These are phyloP conservation scores for Drosophila neotestacea DNA, from an alignment of 2,888 invertebrate species.

Conservation along the genomic window DNA sequence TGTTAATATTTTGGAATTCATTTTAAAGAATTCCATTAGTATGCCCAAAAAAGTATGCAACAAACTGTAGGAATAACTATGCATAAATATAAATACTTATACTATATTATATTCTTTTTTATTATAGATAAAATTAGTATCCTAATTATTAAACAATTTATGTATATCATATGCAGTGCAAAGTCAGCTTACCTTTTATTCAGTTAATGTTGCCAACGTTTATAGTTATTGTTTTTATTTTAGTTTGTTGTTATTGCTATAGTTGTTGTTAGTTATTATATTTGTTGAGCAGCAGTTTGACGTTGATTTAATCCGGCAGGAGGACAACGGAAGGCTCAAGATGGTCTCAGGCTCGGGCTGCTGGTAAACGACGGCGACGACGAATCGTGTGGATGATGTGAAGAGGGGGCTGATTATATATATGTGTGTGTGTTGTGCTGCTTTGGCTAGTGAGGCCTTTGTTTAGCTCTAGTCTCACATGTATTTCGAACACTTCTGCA, in stretches of 20 bases:
- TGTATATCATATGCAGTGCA: no score
- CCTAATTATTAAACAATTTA: no score
- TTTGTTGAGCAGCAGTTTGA: conserved; percentile 47
- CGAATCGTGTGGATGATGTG: conserved; percentile 59
- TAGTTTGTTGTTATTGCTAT: conserved; percentile 17
- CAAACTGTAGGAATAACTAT: no score
- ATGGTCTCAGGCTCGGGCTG: conserved; percentile 48
- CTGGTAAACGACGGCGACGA: conserved; percentile 36
- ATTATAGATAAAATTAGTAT: no score
- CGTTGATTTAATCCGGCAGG: conserved; percentile 46
- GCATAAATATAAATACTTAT: no score
- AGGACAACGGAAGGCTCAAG: conserved; percentile 53
- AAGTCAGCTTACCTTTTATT: conserved; percentile 59
- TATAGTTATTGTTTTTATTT: conserved; percentile 8
- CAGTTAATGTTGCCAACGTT: conserved; percentile 60
- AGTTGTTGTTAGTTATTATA: conserved; percentile 29
- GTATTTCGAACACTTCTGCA: conserved; percentile 67
- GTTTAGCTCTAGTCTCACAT: conserved; percentile 69
- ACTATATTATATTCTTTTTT: no score
- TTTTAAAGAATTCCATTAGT: no score
- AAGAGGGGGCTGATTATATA: conserved; percentile 36
- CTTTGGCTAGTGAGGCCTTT: conserved; percentile 63
- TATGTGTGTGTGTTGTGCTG: conserved; percentile 48
- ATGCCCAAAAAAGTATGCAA: conserved; percentile 41
- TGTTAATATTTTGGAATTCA: no score